Base-by-base conservation (phyloP, 2,888 invertebrate genomes). In the Lithosia quadra region DNA sequence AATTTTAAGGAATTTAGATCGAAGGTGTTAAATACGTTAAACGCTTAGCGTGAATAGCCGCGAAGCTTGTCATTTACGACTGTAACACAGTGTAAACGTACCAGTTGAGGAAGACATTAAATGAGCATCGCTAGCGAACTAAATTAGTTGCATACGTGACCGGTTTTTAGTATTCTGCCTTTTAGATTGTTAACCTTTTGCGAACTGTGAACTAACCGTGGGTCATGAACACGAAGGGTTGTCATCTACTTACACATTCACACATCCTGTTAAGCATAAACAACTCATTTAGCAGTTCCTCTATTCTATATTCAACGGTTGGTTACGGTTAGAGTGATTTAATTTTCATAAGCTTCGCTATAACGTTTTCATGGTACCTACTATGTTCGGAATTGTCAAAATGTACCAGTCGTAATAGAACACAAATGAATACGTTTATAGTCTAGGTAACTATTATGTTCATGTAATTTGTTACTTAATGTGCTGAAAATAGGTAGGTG, bases 111-210 rank as follows among this genome's bases (percentile, higher is more conserved):
- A 73, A 74, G 59, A 67, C 68, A 71, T 81, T 74, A 76, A 71
- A 49, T 43, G 63, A 63, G 68, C 75, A 73, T 81, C 76, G 74
- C 77, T 57, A 60, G 76, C 68, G 73, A 75, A 75, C 74, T 82
- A 82, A 84, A 85, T 85, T 83, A 84, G 74, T 79, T 70, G 76
- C 78, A 80, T 78, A 83, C 81, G 82, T 82, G 84, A 83, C 83
- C 80, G 81, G 84, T 80, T 85, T 87, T 86, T 85, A 86, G 79
- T 84, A 83, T 83, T 77, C 83, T 85, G 85, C 88, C 88, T 90
- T 90, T 58, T 88, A 74, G 73, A 83, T 84, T 86, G 80, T 85
- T 85, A 87, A 90, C 88, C 86, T 88, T 87, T 86, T 28, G 28
- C 28, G 28, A 28, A 28, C n/a, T n/a, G 81, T 76, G 74, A 85